These are phyloP conservation scores for Silurus lanzhouensis DNA, from an alignment of 2,797 vertebrate genomes.

Conservation along the genomic window DNA sequence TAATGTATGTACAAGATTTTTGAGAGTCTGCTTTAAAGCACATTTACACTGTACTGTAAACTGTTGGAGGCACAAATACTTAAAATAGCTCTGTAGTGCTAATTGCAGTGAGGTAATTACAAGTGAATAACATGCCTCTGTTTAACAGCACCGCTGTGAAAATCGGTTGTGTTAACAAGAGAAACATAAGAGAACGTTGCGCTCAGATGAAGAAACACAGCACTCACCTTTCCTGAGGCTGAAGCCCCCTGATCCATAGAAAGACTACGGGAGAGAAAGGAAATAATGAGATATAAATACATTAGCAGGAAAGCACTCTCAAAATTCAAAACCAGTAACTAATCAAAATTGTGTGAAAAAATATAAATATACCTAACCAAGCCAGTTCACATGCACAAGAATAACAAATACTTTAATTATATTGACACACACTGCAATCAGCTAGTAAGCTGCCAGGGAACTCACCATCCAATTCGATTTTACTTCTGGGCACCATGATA, in stretches of 20 bases:
- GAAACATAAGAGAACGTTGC: slow-evolving; percentile 23
- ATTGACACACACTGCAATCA: not conserved
- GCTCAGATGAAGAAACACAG: slow-evolving; percentile 24
- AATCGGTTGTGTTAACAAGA: slow-evolving; percentile 12
- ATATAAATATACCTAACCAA: slow-evolving; percentile 1
- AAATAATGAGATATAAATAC: slow-evolving; percentile 46
- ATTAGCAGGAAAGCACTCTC: not conserved
- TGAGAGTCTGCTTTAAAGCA: not conserved
- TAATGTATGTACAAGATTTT: not conserved
- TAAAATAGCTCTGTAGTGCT: not conserved
- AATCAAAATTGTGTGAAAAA: not conserved
- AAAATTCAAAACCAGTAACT: not conserved
- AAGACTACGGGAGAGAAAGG: slow-evolving; percentile 63
- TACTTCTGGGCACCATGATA: not conserved
- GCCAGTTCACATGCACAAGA: not conserved
- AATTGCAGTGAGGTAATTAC: slow-evolving; percentile 3
- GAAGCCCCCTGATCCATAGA: slow-evolving; percentile 73
- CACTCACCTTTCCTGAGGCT: slow-evolving; percentile 74
- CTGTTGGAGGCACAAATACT: slow-evolving; percentile 5
- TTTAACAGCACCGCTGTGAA: slow-evolving; percentile 1
- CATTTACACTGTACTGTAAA: slow-evolving; percentile 5
- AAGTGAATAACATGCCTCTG: not conserved
- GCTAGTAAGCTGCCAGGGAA: not conserved
- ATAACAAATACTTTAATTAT: not conserved
- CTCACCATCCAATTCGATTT: not conserved